Conservation (phyloP, 35 echinoderm and acorn worm species). For the Hemicentrotus pulcherrimus region DNA sequence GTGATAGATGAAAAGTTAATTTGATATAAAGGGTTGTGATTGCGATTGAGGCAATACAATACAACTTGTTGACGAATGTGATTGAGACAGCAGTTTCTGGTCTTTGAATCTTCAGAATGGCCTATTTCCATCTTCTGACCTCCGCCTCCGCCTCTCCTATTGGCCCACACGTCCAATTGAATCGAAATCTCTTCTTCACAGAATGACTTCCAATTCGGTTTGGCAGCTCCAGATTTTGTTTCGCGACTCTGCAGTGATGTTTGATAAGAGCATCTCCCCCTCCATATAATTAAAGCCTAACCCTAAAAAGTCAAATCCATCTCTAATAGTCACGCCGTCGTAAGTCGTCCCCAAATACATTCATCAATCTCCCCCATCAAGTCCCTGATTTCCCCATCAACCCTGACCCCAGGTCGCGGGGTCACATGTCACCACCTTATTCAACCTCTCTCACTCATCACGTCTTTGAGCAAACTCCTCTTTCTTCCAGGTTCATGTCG, state of each 20-base stretch:
- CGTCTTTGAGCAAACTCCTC: slow-evolving; percentile 49
- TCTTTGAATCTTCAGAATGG: background rate
- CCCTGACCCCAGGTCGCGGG: slow-evolving; percentile 49
- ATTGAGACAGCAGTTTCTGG: background rate
- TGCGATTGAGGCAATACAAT: too few relatives aligned
- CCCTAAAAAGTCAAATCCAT: slow-evolving; percentile 32
- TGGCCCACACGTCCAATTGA: slow-evolving; percentile 5
- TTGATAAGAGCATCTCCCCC: background rate
- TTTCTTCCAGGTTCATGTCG: slow-evolving; percentile 14
- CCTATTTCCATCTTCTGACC: background rate
- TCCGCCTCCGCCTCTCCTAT: background rate
- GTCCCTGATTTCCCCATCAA: slow-evolving; percentile 55
- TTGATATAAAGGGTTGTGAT: too few relatives aligned
- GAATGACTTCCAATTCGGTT: background rate
- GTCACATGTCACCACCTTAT: slow-evolving; percentile 54
- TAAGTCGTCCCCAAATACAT: slow-evolving; percentile 28
- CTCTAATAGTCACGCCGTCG: slow-evolving; percentile 32
- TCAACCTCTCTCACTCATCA: slow-evolving; percentile 52
- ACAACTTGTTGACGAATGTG: background rate
- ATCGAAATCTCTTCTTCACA: background rate
- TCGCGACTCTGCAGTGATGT: slow-evolving; percentile 28
- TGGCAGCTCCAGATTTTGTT: slow-evolving; percentile 39
- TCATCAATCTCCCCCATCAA: slow-evolving; percentile 49
- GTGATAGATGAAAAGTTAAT: too few relatives aligned
- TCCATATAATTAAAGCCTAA: slow-evolving; percentile 8